These are phyloP conservation scores for Sinonovacula constricta DNA, from an alignment of 1,140 invertebrate species.

Conservation along the genomic window DNA sequence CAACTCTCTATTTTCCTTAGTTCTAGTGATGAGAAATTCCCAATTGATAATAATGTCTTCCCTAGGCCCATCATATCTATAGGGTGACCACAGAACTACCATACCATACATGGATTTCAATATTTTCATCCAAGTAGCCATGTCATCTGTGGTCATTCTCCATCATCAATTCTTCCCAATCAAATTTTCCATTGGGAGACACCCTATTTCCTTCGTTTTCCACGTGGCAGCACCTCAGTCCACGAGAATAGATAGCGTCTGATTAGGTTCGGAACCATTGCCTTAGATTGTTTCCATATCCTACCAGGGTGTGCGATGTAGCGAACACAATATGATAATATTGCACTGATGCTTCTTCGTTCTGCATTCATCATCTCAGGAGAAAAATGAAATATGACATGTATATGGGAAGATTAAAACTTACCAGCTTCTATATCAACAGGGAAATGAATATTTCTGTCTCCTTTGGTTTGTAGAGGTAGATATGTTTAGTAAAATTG, in stretches of 20 bases:
- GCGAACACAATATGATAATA: constrained; percentile 26
- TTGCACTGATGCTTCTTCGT: not conserved
- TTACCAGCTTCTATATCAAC: too few species aligned
- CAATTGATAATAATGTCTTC: too few species aligned
- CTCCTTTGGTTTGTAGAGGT: too few species aligned
- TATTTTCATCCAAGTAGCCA: constrained; percentile 33
- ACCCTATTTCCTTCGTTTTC: constrained; percentile 52
- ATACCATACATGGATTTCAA: constrained; percentile 24
- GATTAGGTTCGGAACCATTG: constrained; percentile 32
- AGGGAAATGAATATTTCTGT: too few species aligned
- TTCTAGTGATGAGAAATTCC: too few species aligned
- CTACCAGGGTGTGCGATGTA: not conserved
- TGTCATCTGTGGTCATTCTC: constrained; percentile 44
- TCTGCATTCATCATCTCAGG: constrained; percentile 21
- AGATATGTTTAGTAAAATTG: too few species aligned
- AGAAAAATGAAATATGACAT: too few species aligned
- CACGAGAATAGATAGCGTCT: constrained; percentile 25
- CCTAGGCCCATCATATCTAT: too few species aligned
- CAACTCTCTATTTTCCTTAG: too few species aligned
- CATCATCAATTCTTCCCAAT: constrained; percentile 49
- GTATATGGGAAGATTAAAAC: too few species aligned
- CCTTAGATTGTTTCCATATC: constrained; percentile 33
- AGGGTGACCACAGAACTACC: not conserved
- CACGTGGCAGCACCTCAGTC: constrained; percentile 25
- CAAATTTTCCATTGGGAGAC: constrained; percentile 52